These are phyloP conservation scores for Sesia apiformis DNA, from an alignment of 2,888 invertebrate species.

Conservation along the genomic window DNA sequence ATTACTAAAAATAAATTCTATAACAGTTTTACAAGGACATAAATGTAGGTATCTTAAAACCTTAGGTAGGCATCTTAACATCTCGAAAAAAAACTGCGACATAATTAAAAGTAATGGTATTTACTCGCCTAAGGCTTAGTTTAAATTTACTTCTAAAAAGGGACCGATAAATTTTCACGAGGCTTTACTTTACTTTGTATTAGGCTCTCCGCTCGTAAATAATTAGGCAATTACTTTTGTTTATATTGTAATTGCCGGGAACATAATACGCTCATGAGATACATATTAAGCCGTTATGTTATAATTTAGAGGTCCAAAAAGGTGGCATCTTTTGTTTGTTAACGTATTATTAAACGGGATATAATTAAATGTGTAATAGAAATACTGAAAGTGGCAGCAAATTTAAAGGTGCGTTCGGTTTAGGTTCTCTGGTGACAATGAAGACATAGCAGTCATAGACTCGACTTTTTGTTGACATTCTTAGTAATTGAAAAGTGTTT, in stretches of 20 bases:
- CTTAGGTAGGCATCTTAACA: no score
- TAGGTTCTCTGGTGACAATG: no score
- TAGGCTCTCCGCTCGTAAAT: constrained; percentile 39
- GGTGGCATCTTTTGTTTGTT: neutral
- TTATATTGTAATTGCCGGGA: constrained; percentile 33
- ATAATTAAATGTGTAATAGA: no score
- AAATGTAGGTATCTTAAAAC: no score
- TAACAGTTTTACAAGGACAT: no score
- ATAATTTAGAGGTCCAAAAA: neutral
- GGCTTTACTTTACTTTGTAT: constrained; percentile 40
- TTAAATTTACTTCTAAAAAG: constrained; percentile 31
- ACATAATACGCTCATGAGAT: constrained; percentile 21
- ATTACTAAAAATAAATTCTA: no score
- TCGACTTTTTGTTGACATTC: no score
- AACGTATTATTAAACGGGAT: no score
- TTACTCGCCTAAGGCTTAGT: constrained; percentile 27
- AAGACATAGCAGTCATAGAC: no score
- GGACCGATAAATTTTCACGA: constrained; percentile 46
- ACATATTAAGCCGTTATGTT: neutral
- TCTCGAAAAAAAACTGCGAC: constrained; percentile 2
- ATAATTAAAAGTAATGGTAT: constrained; percentile 34
- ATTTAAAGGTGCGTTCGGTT: no score
- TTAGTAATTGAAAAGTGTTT: no score
- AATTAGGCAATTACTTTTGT: constrained; percentile 62
- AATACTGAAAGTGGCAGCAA: no score